Percentiles rank a stretch among this genome's conserved stretches.
These are phyloP conservation scores for Thunnus thynnus DNA, from an alignment of 2,113 vertebrate species.

Conservation along the genomic window DNA sequence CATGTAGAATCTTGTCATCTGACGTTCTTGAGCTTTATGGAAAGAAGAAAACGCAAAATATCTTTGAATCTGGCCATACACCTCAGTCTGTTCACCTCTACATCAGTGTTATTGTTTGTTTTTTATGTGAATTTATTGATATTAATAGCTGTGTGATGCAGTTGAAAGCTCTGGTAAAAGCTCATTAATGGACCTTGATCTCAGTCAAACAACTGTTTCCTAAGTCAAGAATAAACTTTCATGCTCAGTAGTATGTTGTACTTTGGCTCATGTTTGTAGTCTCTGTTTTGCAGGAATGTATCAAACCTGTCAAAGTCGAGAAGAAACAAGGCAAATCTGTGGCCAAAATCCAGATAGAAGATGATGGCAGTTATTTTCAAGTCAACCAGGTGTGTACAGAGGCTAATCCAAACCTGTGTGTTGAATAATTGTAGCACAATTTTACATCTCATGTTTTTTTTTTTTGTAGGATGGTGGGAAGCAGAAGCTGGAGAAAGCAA, in stretches of 20 bases:
- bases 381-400: constrained; percentile 85
- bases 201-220: no score
- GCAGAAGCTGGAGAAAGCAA: constrained; percentile 92
- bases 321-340: constrained; percentile 88
- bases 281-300: constrained; percentile 87
- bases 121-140: not conserved
- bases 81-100: not conserved
- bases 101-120: not conserved
- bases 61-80: no score
- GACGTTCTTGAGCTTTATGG: not conserved
- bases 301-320: constrained; percentile 93
- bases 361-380: constrained; percentile 95
- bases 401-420: not conserved
- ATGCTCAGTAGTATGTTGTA: not conserved
- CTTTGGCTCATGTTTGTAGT: not conserved
- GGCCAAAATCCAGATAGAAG: constrained; percentile 93
- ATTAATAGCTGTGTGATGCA: not conserved
- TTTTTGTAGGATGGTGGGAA: constrained; percentile 88
- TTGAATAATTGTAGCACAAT: not conserved
- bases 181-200: no score
- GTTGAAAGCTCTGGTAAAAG: no score
- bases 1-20: no score
- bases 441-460: not conserved
- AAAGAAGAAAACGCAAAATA: not conserved
- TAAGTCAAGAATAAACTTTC: no score